phyloP scores from a whole-genome alignment of 2,113 vertebrate species.

The Mesoclemmys tuberculata region DNA sequence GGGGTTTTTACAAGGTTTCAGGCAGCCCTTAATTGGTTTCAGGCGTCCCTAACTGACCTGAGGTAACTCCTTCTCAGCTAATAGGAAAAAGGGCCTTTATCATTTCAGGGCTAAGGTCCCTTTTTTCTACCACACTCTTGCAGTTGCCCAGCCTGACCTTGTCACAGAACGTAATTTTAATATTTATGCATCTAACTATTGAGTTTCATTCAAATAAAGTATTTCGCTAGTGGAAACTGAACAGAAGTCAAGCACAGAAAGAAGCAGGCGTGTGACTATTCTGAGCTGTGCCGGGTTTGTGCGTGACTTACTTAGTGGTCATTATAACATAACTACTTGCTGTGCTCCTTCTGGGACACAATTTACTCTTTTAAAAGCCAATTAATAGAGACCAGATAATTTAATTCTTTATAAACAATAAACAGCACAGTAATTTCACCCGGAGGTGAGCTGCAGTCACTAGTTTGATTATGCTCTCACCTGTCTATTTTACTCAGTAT shows the following conservation, averaged over 20 bases:
- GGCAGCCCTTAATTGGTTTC: too few relatives aligned
- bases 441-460: background rate
- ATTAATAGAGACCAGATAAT: background rate
- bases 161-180: background rate
- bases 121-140: too few relatives aligned
- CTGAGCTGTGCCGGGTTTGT: background rate
- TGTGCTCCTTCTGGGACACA: background rate
- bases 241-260: background rate
- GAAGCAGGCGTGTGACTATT: rapidly evolving
- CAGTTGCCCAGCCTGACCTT: too few relatives aligned
- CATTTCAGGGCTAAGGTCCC: too few relatives aligned
- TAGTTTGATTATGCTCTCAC: background rate
- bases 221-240: background rate
- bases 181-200: background rate
- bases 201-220: background rate
- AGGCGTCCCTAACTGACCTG: too few relatives aligned
- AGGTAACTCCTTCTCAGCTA: too few relatives aligned
- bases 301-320: background rate
- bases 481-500: background rate
- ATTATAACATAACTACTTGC: rapidly evolving
- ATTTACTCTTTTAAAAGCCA: conserved; percentile 21
- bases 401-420: background rate
- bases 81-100: too few relatives aligned
- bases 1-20: too few relatives aligned
- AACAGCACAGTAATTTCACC: background rate